Conservation (phyloP, 35 echinoderm and acorn worm species). For the Antedon bifida region DNA sequence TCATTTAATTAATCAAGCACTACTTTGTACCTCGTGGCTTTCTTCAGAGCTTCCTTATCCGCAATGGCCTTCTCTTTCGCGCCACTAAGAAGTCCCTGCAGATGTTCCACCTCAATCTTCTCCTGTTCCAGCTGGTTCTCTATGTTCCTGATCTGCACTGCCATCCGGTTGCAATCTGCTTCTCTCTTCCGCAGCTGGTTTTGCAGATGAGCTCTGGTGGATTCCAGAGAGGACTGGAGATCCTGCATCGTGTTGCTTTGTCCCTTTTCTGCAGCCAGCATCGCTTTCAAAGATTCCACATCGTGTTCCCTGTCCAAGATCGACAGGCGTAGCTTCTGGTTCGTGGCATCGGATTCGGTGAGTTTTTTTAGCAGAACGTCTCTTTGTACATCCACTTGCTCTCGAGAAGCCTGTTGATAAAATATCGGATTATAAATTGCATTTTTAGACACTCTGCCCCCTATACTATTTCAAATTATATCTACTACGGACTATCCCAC, state of each 20-base stretch:
- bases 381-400: conserved; percentile 52
- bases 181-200: conserved; percentile 92
- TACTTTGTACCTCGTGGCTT: conserved; percentile 89
- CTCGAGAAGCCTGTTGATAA: conserved; percentile 34
- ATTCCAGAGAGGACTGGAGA: conserved; percentile 54
- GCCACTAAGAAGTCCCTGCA: conserved; percentile 36
- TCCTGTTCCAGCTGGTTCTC: conserved; percentile 85
- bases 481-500: too few relatives aligned
- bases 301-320: conserved; percentile 44
- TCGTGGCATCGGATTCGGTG: conserved; percentile 62
- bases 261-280: conserved; percentile 42
- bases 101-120: conserved; percentile 67
- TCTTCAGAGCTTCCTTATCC: conserved; percentile 95
- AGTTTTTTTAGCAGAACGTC: conserved; percentile 86
- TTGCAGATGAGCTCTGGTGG: conserved; percentile 80
- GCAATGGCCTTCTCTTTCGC: conserved; percentile 80
- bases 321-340: conserved; percentile 45
- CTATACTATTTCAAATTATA: too few relatives aligned
- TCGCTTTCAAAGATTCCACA: conserved; percentile 26
- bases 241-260: conserved; percentile 60
- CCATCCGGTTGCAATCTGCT: conserved; percentile 92
- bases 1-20: too few relatives aligned
- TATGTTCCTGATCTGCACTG: conserved; percentile 77
- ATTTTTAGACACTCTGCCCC: too few relatives aligned
- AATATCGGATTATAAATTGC: too few relatives aligned